Evolutionary conservation across 2,888 invertebrate species (phyloP), one percentile per base, ranked within the genome.

Genomic region (Dasypolia templi): DNA sequence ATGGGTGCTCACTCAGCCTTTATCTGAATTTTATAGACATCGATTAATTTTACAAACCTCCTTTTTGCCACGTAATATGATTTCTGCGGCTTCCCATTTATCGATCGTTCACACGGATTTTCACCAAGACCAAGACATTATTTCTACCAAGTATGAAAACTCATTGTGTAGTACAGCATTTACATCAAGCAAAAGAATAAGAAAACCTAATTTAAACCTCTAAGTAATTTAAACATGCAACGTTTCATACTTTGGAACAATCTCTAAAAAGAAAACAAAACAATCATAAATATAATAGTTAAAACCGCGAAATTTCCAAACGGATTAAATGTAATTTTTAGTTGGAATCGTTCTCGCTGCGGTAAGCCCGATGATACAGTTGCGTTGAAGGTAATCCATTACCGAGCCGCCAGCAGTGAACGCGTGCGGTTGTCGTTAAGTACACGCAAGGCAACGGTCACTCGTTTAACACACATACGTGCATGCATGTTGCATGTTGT

Each of bases 341-440:
- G 83, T 85, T 85, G 85, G 77, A 86, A 85, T 85, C 83, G 83
- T 85, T 86, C 87, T 86, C 86, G 82, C 81, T 89, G 90, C 82
- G 89, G 89, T 86, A 82, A 82, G 86, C 87, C 84, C 80, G 86
- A 85, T 88, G 89, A 89, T 89, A 89, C 89, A 89, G 88, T 88
- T 89, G 87, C 85, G 89, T 88, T 89, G 85, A 89, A 88, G 87
- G 87, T 88, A 89, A 91, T 91, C 89, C 89, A 90, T 91, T 90
- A 89, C 87, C 79, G 76, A 80, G 65, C 83, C 81, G 73, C 80
- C 76, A 79, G 79, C 81, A 82, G 79, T 84, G 84, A 76, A 82
- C 80, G 80, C 82, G 80, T 86, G 86, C 81, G 73, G 46, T 75
- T 59, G 72, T 71, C 76, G 85, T 81, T 86, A 86, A 85, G 86